Evolutionary conservation across 1,140 invertebrate species (phyloP).

Genomic region (Patella vulgata): DNA sequence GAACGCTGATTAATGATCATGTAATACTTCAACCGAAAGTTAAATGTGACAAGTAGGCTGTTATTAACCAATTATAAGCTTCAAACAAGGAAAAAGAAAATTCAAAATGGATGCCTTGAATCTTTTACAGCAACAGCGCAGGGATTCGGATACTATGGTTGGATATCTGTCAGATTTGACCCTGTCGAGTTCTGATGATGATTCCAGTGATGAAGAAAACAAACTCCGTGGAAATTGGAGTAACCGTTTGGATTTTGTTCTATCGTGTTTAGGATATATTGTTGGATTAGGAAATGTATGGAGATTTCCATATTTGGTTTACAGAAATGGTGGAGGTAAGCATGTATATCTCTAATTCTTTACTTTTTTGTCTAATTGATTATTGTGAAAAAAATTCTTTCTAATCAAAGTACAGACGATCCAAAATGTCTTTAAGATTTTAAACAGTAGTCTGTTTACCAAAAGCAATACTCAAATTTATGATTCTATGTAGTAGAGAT

Average conservation of each 20-base stretch:
- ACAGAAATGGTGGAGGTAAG: conserved; percentile 90
- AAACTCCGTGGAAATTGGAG: conserved; percentile 56
- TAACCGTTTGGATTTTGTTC: conserved; percentile 66
- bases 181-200: conserved; percentile 50
- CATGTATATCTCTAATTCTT: neutral
- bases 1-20: no score
- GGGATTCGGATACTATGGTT: conserved; percentile 32
- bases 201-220: conserved; percentile 46
- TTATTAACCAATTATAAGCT: no score
- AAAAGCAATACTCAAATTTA: neutral
- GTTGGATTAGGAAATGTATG: conserved; percentile 87
- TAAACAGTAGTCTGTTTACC: neutral
- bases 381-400: neutral
- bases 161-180: conserved; percentile 54
- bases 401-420: neutral
- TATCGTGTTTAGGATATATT: conserved; percentile 68
- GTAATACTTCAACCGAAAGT: no score
- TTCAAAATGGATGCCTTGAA: no score
- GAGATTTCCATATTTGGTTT: conserved; percentile 94
- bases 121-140: no score
- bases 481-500: no score
- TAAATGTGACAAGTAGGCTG: no score
- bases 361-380: neutral
- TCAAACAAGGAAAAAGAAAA: no score
- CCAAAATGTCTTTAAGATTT: no score